A percentile compares a stretch with the other conserved stretches of the same genome.
Conservation (phyloP, 2,797 vertebrate species). For the Thripadectes ignobilis region DNA sequence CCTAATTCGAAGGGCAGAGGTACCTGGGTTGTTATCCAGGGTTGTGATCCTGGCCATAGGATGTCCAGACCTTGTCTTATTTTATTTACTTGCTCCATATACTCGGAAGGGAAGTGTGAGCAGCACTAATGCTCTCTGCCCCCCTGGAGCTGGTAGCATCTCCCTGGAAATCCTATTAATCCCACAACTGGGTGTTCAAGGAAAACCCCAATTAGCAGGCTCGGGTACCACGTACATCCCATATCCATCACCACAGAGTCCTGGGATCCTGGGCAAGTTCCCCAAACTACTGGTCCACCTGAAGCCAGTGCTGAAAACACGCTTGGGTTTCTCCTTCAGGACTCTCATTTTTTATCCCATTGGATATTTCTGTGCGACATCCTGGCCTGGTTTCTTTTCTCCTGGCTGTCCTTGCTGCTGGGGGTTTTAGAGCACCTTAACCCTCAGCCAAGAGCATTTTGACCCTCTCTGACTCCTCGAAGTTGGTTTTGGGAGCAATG, state of each 20-base stretch:
- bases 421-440: not conserved
- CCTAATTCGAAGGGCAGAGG: not conserved
- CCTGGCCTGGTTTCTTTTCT: not conserved
- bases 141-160: not conserved
- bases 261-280: not conserved
- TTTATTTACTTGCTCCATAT: not conserved
- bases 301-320: not conserved
- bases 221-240: accelerated
- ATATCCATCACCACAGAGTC: accelerated
- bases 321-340: not conserved
- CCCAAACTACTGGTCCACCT: no score
- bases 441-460: not conserved
- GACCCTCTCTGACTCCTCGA: not conserved
- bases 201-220: not conserved
- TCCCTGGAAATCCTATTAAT: not conserved
- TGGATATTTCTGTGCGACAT: accelerated
- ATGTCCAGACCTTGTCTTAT: not conserved
- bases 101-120: not conserved
- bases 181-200: not conserved
- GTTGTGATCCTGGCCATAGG: not conserved
- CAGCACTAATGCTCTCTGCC: not conserved
- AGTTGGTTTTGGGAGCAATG: not conserved
- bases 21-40: not conserved
- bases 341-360: not conserved
- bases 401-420: not conserved